Evolutionary conservation across 2,797 vertebrate genomes (phyloP).

Genomic region (Numenius phaeopus): DNA sequence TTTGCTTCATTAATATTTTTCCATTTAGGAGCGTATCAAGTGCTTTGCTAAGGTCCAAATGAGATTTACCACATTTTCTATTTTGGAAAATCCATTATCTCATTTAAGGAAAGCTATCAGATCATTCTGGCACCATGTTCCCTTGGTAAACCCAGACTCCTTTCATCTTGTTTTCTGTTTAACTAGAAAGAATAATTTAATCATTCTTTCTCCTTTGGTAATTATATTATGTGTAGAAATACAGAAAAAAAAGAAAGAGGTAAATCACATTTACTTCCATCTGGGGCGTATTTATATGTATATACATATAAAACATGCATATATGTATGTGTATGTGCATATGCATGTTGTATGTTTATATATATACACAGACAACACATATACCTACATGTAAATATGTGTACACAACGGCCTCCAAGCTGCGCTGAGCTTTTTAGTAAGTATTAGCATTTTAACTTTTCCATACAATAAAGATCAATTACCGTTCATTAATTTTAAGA

Average conservation of each 20-base stretch:
- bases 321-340: no score
- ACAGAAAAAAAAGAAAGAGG: neutral
- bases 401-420: neutral
- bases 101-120: neutral
- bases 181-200: neutral
- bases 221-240: neutral
- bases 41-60: neutral
- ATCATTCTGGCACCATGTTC: neutral
- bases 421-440: neutral
- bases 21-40: neutral
- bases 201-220: neutral
- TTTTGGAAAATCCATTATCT: slow-evolving; percentile 24
- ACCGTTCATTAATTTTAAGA: neutral
- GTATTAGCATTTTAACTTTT: neutral
- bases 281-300: neutral
- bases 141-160: neutral
- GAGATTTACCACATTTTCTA: neutral
- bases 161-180: neutral
- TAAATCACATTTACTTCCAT: neutral
- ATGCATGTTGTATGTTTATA: neutral
- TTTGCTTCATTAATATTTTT: neutral
- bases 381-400: neutral
- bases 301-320: neutral
- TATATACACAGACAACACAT: neutral
- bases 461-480: neutral